These are phyloP conservation scores for Cosmia trapezina DNA, from an alignment of 2,888 invertebrate genomes.

Conservation along the genomic window DNA sequence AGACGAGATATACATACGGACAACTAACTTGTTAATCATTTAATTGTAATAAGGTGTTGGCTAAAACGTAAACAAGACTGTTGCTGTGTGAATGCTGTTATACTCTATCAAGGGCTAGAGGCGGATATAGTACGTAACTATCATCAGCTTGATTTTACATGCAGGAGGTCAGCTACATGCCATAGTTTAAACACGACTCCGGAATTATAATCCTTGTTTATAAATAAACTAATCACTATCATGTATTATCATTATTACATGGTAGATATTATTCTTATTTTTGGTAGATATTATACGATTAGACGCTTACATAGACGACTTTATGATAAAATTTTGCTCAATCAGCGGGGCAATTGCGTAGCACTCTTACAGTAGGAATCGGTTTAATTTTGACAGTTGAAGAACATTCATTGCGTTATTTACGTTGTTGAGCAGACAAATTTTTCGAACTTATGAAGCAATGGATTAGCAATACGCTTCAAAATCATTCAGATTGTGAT, in stretches of 20 bases:
- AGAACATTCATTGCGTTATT: no score
- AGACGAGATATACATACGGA: constrained; percentile 58
- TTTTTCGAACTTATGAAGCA: no score
- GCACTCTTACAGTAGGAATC: no score
- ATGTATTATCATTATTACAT: neutral
- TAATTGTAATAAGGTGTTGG: constrained; percentile 43
- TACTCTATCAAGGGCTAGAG: constrained; percentile 23
- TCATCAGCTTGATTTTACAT: neutral
- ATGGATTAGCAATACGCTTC: no score
- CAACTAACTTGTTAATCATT: constrained; percentile 52
- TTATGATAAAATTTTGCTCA: constrained; percentile 1
- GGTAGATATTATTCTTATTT: neutral
- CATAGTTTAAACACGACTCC: constrained; percentile 4
- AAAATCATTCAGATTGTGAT: no score
- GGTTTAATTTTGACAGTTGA: no score
- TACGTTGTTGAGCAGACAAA: no score
- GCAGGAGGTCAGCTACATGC: constrained; percentile 12
- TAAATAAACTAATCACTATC: constrained; percentile 19
- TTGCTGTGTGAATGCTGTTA: constrained; percentile 36
- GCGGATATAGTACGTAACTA: constrained; percentile 6
- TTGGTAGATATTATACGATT: neutral
- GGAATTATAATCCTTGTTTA: constrained; percentile 17
- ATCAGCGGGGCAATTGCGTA: no score
- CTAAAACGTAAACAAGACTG: constrained; percentile 30
- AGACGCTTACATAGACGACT: constrained; percentile 4